Percentiles rank a stretch among this genome's conserved stretches.
phyloP scores from a whole-genome alignment of 1,140 invertebrate genomes.

The Scaptodrosophila lebanonensis region DNA sequence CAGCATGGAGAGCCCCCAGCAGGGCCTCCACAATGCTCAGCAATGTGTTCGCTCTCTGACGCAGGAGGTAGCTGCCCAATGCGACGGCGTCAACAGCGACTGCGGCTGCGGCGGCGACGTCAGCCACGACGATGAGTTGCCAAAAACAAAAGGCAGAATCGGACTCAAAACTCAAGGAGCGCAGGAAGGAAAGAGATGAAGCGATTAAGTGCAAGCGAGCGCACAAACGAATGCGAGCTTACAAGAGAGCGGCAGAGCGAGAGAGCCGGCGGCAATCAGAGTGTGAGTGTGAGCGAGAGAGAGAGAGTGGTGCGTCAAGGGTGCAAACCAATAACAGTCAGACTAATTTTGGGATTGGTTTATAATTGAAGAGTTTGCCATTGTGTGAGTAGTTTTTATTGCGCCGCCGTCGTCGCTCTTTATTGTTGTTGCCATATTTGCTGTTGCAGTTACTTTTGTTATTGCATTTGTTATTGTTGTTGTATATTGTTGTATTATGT shows the following conservation, averaged over 20 bases:
- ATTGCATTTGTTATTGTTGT: no score
- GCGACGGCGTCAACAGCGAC: no score
- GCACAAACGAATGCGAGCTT: no score
- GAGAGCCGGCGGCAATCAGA: background rate
- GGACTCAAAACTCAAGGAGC: no score
- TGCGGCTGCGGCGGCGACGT: no score
- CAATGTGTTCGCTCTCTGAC: no score
- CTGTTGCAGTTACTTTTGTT: background rate
- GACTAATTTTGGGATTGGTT: slow-evolving; percentile 77
- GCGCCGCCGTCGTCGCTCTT: background rate
- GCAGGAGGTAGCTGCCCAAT: no score
- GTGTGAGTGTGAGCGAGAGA: slow-evolving; percentile 12
- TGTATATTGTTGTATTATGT: slow-evolving; percentile 5
- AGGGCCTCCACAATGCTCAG: background rate
- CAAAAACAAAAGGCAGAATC: no score
- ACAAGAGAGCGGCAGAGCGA: no score
- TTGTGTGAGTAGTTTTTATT: slow-evolving; percentile 53
- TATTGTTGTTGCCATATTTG: slow-evolving; percentile 10
- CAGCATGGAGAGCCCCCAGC: slow-evolving; percentile 14
- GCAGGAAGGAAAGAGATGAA: no score
- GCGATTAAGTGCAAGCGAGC: no score
- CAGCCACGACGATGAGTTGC: no score
- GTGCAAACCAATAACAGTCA: slow-evolving; percentile 74
- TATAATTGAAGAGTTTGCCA: slow-evolving; percentile 76
- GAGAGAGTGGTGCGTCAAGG: slow-evolving; percentile 40